Evolutionary conservation across 2,113 vertebrate species (phyloP).

Genomic region (Cebus imitator): DNA sequence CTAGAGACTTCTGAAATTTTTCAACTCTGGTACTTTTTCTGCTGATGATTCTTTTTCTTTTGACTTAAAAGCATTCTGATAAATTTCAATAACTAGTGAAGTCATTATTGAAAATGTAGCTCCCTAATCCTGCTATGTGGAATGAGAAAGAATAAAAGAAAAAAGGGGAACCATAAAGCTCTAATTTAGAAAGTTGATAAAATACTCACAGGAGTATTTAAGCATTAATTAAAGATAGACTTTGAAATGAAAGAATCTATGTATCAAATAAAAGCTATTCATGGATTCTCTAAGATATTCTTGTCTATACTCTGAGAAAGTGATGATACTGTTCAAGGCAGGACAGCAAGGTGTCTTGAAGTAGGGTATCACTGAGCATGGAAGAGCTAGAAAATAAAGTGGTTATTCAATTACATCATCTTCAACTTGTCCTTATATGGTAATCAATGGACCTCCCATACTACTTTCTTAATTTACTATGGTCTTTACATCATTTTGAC

Average conservation of each 20-base stretch:
- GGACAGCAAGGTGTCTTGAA: neutral
- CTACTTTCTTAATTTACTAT: neutral
- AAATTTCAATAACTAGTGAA: neutral
- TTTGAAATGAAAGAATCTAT: neutral
- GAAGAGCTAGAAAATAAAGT: neutral
- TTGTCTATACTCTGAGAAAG: neutral
- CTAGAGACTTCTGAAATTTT: neutral
- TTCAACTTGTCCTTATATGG: neutral
- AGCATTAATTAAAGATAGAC: neutral
- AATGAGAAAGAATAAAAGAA: neutral
- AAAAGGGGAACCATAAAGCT: neutral
- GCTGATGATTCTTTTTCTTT: neutral
- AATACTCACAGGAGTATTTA: neutral
- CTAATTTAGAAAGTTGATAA: slow-evolving; percentile 22
- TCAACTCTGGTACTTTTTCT: neutral
- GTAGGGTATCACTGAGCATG: neutral
- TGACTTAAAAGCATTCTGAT: slow-evolving; percentile 11
- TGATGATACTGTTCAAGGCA: neutral
- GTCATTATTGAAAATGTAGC: neutral
- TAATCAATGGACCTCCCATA: neutral
- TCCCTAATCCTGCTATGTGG: neutral
- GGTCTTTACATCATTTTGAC: neutral
- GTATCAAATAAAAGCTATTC: neutral
- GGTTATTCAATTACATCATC: neutral
- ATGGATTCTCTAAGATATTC: neutral